Evolutionary conservation across 1,140 invertebrate species (phyloP).

Genomic region (Xylocopa sonorina): DNA sequence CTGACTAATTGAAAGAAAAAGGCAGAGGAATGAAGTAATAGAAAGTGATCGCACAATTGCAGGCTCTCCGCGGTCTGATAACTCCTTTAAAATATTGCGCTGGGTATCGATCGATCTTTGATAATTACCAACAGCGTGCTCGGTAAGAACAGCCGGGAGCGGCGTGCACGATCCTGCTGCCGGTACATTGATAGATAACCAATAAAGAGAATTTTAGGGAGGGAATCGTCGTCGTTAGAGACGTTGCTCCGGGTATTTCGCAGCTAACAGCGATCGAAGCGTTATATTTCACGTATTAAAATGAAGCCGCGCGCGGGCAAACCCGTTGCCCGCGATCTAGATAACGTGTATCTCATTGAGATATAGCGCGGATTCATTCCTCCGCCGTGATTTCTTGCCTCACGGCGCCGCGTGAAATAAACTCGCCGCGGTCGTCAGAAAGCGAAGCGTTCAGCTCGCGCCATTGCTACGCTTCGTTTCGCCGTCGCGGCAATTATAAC

Average conservation of each 20-base stretch:
- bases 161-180: not conserved
- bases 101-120: not conserved
- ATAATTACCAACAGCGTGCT: not conserved
- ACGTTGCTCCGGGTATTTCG: conserved; percentile 34
- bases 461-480: conserved; percentile 55
- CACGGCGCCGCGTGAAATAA: conserved; percentile 53
- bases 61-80: too few relatives aligned
- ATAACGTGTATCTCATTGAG: conserved; percentile 41
- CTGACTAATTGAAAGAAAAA: too few relatives aligned
- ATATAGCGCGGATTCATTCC: conserved; percentile 17
- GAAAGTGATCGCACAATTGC: too few relatives aligned
- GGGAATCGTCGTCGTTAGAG: not conserved
- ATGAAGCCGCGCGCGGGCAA: conserved; percentile 40
- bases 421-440: conserved; percentile 28
- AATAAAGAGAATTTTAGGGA: conserved; percentile 52
- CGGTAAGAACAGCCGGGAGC: not conserved
- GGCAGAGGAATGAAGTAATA: too few relatives aligned
- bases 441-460: conserved; percentile 20
- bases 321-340: conserved; percentile 5
- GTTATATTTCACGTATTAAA: conserved; percentile 57
- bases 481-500: conserved; percentile 57
- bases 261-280: conserved; percentile 22
- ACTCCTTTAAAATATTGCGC: too few relatives aligned
- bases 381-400: conserved; percentile 53
- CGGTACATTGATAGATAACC: conserved; percentile 30